Percentiles rank a stretch among this genome's conserved stretches.
Conservation (phyloP, 2,888 invertebrate genomes). For the Didymodactylos carnosus region DNA sequence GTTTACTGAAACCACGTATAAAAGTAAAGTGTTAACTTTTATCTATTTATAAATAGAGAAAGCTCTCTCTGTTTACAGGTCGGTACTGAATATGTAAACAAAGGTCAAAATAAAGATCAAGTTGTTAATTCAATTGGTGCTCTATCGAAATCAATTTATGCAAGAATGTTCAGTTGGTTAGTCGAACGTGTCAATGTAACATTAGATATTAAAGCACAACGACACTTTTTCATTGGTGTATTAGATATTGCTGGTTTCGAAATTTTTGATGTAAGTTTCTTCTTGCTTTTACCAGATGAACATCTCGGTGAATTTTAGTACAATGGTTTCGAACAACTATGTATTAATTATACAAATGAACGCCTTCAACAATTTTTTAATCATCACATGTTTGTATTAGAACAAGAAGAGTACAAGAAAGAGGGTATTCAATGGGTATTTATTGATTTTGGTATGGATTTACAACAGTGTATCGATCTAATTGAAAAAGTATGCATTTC, state of each 20-base stretch:
- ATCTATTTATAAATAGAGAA: not conserved
- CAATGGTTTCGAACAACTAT: slow-evolving; percentile 92
- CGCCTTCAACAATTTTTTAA: slow-evolving; percentile 95
- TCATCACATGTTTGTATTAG: slow-evolving; percentile 87
- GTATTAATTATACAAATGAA: slow-evolving; percentile 95
- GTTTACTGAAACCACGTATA: slow-evolving; percentile 72
- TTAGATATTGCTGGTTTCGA: slow-evolving; percentile 99
- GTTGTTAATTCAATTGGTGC: slow-evolving; percentile 37
- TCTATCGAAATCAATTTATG: slow-evolving; percentile 35
- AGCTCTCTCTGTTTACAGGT: slow-evolving; percentile 18
- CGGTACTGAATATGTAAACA: slow-evolving; percentile 94
- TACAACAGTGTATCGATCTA: slow-evolving; percentile 79
- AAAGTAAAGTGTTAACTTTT: slow-evolving; percentile 39
- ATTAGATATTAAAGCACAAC: slow-evolving; percentile 90
- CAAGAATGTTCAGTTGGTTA: slow-evolving; percentile 50
- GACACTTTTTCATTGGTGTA: slow-evolving; percentile 97
- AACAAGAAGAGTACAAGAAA: slow-evolving; percentile 82
- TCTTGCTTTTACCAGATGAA: not conserved
- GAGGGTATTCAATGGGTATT: slow-evolving; percentile 86
- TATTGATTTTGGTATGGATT: slow-evolving; percentile 92
- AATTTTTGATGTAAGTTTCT: slow-evolving; percentile 61
- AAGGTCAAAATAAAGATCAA: slow-evolving; percentile 82
- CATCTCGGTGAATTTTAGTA: slow-evolving; percentile 71
- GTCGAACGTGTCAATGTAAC: slow-evolving; percentile 99
- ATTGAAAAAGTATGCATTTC: slow-evolving; percentile 30